phyloP scores from a whole-genome alignment of 1,140 invertebrate genomes.

The Yoshiicerus persimilis region DNA sequence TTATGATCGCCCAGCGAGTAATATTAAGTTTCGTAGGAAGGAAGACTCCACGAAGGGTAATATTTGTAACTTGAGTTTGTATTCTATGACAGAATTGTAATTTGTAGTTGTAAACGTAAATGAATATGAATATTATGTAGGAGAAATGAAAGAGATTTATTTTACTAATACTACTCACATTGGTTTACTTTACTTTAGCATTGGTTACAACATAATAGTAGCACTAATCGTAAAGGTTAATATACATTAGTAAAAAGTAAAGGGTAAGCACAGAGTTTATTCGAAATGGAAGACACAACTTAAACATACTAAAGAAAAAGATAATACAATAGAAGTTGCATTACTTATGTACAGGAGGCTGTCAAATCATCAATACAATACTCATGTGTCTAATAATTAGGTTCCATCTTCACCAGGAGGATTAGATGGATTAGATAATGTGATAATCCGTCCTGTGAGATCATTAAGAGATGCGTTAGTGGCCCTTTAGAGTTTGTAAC shows the following conservation, averaged over 20 bases:
- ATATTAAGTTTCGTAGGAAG: background rate
- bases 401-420: constrained; percentile 19
- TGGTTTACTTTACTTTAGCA: no score
- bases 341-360: background rate
- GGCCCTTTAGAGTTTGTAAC: constrained; percentile 8
- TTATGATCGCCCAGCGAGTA: background rate
- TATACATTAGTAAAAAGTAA: background rate
- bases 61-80: background rate
- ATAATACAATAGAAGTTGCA: background rate
- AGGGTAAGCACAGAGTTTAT: background rate
- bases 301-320: no score
- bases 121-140: background rate
- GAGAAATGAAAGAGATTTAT: background rate
- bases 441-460: constrained; percentile 18
- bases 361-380: constrained; percentile 17
- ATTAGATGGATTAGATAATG: constrained; percentile 29
- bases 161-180: no score
- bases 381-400: constrained; percentile 24
- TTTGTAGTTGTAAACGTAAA: background rate
- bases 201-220: background rate
- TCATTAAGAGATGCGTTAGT: constrained; percentile 22
- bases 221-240: background rate
- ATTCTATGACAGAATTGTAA: background rate
- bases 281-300: no score
- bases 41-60: background rate